These are phyloP conservation scores for Panthera leo DNA, from an alignment of 2,113 vertebrate genomes.

Conservation along the genomic window DNA sequence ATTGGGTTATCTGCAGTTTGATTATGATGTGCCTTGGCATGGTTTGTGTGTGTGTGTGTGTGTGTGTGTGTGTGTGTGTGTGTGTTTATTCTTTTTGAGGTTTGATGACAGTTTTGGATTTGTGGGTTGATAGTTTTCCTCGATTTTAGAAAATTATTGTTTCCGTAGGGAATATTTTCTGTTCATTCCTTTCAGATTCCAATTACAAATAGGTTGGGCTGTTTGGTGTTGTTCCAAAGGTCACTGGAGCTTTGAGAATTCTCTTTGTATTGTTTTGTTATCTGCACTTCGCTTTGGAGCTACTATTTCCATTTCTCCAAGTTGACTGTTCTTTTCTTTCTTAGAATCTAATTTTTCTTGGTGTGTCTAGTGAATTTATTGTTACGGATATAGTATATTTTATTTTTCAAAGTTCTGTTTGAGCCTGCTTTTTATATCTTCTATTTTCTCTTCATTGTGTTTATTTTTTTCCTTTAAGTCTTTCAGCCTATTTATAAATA, in stretches of 20 bases:
- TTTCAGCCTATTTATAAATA: not conserved
- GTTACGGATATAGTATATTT: not conserved
- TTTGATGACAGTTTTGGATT: not conserved
- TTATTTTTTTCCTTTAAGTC: slow-evolving; percentile 5
- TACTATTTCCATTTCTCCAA: not conserved
- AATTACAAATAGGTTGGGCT: not conserved
- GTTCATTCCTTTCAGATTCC: not conserved
- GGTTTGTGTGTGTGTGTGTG: not conserved
- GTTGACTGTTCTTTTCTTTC: not conserved
- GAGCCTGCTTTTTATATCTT: not conserved
- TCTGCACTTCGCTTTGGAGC: not conserved
- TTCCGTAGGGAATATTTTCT: not conserved
- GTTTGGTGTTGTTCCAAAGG: not conserved
- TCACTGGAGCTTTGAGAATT: not conserved
- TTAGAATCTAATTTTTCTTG: not conserved
- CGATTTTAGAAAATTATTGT: not conserved
- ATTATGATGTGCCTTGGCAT: not conserved
- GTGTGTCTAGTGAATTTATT: not conserved
- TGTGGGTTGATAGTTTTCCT: not conserved
- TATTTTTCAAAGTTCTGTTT: not conserved
- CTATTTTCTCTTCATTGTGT: not conserved
- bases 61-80: not conserved
- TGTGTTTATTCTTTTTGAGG: not conserved
- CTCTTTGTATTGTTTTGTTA: not conserved
- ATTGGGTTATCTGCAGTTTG: not conserved